Evolutionary conservation across 1,140 invertebrate genomes (phyloP).

Genomic region (Adelges cooleyi): DNA sequence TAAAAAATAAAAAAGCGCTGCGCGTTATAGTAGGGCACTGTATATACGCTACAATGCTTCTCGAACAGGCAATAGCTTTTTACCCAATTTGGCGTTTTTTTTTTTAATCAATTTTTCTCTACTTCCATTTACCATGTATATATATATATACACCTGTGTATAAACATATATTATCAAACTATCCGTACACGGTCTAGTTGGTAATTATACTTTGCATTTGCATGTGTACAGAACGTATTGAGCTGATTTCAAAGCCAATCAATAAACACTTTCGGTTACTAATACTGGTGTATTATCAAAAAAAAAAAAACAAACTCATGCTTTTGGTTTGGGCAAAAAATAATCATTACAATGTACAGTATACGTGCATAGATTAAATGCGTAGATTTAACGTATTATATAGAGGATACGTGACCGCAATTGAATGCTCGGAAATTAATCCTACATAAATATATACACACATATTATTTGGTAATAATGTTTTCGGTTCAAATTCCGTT

Average conservation of each 20-base stretch:
- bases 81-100: not conserved
- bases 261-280: conserved; percentile 11
- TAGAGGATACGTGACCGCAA: too few relatives aligned
- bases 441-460: too few relatives aligned
- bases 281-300: conserved; percentile 2
- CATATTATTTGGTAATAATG: too few relatives aligned
- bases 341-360: too few relatives aligned
- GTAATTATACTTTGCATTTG: too few relatives aligned
- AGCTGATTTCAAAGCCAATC: conserved; percentile 19
- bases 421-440: too few relatives aligned
- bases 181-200: conserved; percentile 18
- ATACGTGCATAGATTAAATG: too few relatives aligned
- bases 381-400: too few relatives aligned
- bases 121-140: too few relatives aligned
- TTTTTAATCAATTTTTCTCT: conserved; percentile 16
- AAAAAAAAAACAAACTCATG: not conserved
- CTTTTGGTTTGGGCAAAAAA: not conserved
- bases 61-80: not conserved
- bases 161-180: too few relatives aligned
- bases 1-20: not conserved
- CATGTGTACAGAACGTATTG: not conserved
- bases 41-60: not conserved
- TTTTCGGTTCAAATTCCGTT: too few relatives aligned
- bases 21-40: conserved; percentile 15
- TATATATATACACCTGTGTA: too few relatives aligned